phyloP scores from a whole-genome alignment of 1,140 invertebrate genomes.

The Samia ricini region DNA sequence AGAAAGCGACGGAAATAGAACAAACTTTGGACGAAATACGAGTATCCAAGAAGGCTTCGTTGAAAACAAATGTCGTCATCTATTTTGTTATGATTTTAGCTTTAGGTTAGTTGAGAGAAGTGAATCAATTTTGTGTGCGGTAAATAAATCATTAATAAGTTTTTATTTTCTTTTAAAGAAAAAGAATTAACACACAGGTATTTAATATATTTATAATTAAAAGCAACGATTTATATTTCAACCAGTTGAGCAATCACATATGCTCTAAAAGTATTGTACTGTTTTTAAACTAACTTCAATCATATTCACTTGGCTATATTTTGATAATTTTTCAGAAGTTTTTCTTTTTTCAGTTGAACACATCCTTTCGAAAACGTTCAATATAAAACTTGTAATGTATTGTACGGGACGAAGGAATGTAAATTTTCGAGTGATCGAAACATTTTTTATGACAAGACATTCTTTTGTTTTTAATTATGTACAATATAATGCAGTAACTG shows the following conservation, averaged over 20 bases:
- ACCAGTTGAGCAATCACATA: too few relatives aligned
- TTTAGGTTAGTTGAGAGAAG: conserved; percentile 19
- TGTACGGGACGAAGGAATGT: conserved; percentile 8
- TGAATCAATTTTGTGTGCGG: too few relatives aligned
- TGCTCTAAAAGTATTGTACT: too few relatives aligned
- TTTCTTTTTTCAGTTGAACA: conserved; percentile 29
- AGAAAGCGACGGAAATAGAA: conserved; percentile 20
- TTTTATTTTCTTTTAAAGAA: too few relatives aligned
- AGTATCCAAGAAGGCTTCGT: conserved; percentile 2
- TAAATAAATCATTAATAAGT: too few relatives aligned
- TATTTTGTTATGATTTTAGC: conserved; percentile 18
- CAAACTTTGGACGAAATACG: conserved; percentile 13
- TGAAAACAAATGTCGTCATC: conserved; percentile 12
- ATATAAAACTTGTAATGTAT: conserved; percentile 6
- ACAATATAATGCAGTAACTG: background rate
- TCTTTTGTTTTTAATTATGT: background rate
- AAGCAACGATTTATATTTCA: too few relatives aligned
- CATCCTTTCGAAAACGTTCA: conserved; percentile 18
- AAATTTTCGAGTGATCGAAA: conserved; percentile 1
- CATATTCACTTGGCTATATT: too few relatives aligned
- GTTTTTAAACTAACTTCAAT: too few relatives aligned
- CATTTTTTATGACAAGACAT: background rate
- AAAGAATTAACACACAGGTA: too few relatives aligned
- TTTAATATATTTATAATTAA: too few relatives aligned
- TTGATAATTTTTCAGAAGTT: background rate